Conservation (phyloP, 2,113 vertebrate species). For the Neodontobutis hainanensis region DNA sequence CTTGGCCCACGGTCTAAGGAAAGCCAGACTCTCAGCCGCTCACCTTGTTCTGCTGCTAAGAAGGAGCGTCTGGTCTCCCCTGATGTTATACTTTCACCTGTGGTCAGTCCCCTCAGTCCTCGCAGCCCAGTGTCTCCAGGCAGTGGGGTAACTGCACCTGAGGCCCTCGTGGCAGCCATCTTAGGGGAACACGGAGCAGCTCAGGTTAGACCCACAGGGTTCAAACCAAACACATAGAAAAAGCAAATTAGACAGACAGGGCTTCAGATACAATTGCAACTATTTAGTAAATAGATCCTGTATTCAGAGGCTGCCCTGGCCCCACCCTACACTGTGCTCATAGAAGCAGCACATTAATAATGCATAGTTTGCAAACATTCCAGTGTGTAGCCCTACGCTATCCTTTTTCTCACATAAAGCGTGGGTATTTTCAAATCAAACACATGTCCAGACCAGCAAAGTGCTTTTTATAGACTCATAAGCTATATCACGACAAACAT, state of each 20-base stretch:
- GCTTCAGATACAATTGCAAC: constrained; percentile 26
- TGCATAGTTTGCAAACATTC: constrained; percentile 62
- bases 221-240: constrained; percentile 53
- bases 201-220: constrained; percentile 62
- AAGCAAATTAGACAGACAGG: constrained; percentile 45
- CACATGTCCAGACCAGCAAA: constrained; percentile 43
- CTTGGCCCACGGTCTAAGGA: constrained; percentile 84
- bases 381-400: constrained; percentile 42
- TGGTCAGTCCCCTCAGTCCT: constrained; percentile 71
- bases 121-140: constrained; percentile 65
- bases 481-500: constrained; percentile 48
- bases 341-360: constrained; percentile 47
- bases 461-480: constrained; percentile 63
- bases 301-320: constrained; percentile 36
- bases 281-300: constrained; percentile 12
- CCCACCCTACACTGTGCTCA: constrained; percentile 41
- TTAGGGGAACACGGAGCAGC: constrained; percentile 72
- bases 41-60: constrained; percentile 77
- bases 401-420: constrained; percentile 52
- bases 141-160: constrained; percentile 62
- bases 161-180: constrained; percentile 78
- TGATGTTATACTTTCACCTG: constrained; percentile 39
- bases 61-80: constrained; percentile 78
- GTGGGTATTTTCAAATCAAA: constrained; percentile 46
- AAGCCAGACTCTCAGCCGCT: constrained; percentile 80